A percentile compares a stretch with the other conserved stretches of the same genome.
Evolutionary conservation across 2,113 vertebrate species (phyloP).

Genomic region (Astatoreochromis straeleni): DNA sequence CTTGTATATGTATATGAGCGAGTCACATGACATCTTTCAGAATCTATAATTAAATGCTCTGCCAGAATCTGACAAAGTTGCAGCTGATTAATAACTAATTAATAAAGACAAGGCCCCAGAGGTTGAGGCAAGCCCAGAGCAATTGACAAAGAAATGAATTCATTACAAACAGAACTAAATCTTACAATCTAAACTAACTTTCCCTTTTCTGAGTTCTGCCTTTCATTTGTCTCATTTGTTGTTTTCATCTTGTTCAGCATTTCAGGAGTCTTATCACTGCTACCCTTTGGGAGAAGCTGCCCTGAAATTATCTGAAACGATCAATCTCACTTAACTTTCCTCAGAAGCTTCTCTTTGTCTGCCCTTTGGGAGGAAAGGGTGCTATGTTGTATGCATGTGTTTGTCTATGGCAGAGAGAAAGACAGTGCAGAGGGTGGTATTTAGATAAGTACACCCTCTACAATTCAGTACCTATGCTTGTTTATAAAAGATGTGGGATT

Average conservation of each 20-base stretch:
- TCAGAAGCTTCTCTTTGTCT: not conserved
- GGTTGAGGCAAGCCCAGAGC: slow-evolving; percentile 8
- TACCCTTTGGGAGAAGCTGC: slow-evolving; percentile 5
- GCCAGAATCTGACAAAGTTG: slow-evolving; percentile 33
- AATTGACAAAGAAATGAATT: slow-evolving; percentile 19
- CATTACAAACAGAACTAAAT: slow-evolving; percentile 11
- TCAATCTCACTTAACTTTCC: slow-evolving; percentile 34
- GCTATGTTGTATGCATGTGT: not conserved
- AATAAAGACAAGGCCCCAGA: slow-evolving; percentile 24
- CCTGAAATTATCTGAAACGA: slow-evolving; percentile 20
- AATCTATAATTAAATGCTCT: slow-evolving; percentile 44
- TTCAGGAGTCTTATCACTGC: not conserved
- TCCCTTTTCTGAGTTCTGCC: not conserved
- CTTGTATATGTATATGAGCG: not conserved
- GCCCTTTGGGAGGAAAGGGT: not conserved
- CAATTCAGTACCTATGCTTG: not conserved
- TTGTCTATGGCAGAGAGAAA: not conserved
- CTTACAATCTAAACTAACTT: not conserved
- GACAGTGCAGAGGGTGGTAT: not conserved
- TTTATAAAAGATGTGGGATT: slow-evolving; percentile 2
- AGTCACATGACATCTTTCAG: slow-evolving; percentile 13
- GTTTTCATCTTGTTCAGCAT: slow-evolving; percentile 2
- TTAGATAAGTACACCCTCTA: not conserved
- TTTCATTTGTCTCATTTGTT: slow-evolving; percentile 26
- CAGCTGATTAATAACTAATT: slow-evolving; percentile 47